Evolutionary conservation across 2,797 vertebrate species (phyloP).

Genomic region (Scleropages formosus): DNA sequence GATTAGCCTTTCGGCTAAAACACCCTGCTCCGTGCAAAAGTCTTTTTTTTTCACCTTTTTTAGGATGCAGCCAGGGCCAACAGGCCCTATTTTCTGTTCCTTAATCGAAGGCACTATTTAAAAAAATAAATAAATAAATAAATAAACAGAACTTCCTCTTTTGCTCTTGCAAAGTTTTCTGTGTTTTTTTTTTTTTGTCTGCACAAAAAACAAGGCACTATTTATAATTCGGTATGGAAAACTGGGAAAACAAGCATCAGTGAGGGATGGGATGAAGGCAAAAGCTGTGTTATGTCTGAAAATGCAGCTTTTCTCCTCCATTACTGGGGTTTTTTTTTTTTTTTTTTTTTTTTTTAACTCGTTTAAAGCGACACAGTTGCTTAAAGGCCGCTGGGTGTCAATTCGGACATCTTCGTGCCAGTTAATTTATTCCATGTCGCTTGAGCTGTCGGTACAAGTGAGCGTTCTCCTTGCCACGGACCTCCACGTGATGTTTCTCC

Average conservation of each 20-base stretch:
- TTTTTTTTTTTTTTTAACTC: too few species aligned
- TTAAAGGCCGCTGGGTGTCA: too few species aligned
- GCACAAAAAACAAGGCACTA: background rate
- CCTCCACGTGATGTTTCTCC: too few species aligned
- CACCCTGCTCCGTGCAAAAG: background rate
- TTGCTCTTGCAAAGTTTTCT: constrained; percentile 2
- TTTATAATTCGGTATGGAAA: constrained; percentile 10
- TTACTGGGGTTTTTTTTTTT: background rate
- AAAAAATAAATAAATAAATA: too few species aligned
- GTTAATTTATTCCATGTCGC: too few species aligned
- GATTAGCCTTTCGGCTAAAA: background rate
- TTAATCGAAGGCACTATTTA: background rate
- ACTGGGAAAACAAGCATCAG: background rate
- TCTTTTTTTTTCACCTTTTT: background rate
- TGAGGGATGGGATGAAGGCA: background rate
- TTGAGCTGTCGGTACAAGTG: too few species aligned
- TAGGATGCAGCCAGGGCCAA: background rate
- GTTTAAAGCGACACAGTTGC: too few species aligned
- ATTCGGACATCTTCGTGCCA: too few species aligned
- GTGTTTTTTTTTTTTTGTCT: background rate
- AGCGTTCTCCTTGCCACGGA: too few species aligned
- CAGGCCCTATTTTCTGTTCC: background rate
- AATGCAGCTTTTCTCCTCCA: background rate
- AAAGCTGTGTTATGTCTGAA: background rate
- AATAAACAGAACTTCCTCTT: constrained; percentile 1